Percentiles rank a stretch among this genome's conserved stretches.
phyloP scores from a whole-genome alignment of 2,797 vertebrate genomes.

The Megalops cyprinoides region DNA sequence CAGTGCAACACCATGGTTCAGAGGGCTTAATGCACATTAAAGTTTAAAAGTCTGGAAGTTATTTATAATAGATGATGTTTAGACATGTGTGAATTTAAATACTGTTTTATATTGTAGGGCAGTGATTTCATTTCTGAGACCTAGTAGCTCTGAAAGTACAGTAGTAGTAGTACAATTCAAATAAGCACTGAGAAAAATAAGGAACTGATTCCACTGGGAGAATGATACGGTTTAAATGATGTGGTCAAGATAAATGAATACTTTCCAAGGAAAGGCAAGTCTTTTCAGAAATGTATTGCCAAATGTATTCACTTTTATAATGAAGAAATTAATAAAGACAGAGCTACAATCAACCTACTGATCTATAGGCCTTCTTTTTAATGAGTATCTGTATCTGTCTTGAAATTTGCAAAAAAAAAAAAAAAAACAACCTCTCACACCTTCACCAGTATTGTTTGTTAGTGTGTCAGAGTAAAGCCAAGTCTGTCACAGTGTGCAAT shows the following conservation, averaged over 20 bases:
- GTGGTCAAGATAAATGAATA: background rate
- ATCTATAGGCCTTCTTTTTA: too few species aligned
- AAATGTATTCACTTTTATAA: too few species aligned
- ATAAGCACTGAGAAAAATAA: conserved; percentile 13
- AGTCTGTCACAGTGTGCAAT: too few species aligned
- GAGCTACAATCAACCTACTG: too few species aligned
- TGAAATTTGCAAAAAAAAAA: too few species aligned
- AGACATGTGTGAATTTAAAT: conserved; percentile 44
- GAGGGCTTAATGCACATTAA: conserved; percentile 48
- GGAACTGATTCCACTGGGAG: background rate
- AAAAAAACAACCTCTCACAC: too few species aligned
- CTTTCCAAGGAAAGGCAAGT: background rate
- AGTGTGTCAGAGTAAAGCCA: too few species aligned
- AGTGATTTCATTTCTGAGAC: conserved; percentile 47
- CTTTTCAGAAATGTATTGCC: too few species aligned
- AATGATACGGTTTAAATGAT: conserved; percentile 37
- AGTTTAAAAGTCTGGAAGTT: conserved; percentile 55
- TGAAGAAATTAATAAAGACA: too few species aligned
- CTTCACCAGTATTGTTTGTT: too few species aligned
- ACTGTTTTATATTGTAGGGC: conserved; percentile 33
- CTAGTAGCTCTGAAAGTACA: conserved; percentile 40
- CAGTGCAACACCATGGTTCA: conserved; percentile 42
- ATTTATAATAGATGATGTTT: conserved; percentile 56
- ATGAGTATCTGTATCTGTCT: too few species aligned
- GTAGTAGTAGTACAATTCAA: conserved; percentile 23